Conservation (phyloP, 1,140 invertebrate species). For the Penaeus japonicus region DNA sequence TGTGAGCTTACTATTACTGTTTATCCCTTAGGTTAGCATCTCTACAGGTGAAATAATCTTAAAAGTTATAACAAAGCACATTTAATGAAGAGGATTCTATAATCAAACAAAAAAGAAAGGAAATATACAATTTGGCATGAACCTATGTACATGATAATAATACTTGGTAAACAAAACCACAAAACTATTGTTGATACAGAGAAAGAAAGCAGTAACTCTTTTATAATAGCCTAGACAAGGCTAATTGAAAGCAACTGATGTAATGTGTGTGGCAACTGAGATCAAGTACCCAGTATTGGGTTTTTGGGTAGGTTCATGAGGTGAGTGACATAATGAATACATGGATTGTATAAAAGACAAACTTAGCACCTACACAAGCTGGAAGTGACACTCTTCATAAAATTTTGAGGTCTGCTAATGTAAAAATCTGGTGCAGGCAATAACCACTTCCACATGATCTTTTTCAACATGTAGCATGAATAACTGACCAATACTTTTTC, state of each 20-base stretch:
- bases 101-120: constrained; percentile 1
- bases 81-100: background rate
- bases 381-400: background rate
- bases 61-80: background rate
- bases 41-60: constrained; percentile 10
- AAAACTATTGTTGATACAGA: constrained; percentile 3
- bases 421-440: no score
- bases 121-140: constrained; percentile 26
- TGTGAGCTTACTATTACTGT: constrained; percentile 17
- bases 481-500: no score
- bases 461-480: no score
- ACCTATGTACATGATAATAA: constrained; percentile 29
- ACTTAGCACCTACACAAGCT: constrained; percentile 26
- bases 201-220: background rate
- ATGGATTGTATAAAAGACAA: background rate
- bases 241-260: constrained; percentile 3
- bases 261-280: constrained; percentile 31
- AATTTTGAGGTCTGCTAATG: background rate
- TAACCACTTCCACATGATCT: no score
- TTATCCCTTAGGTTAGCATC: constrained; percentile 18
- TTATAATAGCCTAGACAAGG: no score
- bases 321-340: constrained; percentile 6
- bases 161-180: constrained; percentile 21
- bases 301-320: background rate
- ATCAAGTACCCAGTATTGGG: constrained; percentile 34